Conservation (phyloP, 2,797 vertebrate species). For the Ficedula albicollis region DNA sequence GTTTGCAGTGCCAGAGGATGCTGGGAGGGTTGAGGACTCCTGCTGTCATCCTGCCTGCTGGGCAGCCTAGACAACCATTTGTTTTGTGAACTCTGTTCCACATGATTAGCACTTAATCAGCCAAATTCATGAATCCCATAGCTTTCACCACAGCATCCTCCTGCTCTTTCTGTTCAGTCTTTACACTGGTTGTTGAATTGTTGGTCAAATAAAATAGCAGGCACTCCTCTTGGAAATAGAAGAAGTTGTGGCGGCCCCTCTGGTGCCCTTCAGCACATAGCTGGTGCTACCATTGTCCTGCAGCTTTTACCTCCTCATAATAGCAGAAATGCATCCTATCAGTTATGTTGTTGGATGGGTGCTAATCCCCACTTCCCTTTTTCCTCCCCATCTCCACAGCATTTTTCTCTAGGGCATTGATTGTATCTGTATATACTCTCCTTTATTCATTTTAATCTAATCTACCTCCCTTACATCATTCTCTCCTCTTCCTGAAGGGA, state of each 20-base stretch:
- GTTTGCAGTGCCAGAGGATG: not conserved
- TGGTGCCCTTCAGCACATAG: not conserved
- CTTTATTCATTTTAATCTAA: conserved; percentile 44
- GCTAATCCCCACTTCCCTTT: not conserved
- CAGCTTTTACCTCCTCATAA: not conserved
- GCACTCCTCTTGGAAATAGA: not conserved
- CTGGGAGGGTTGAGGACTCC: not conserved
- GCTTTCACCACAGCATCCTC: not conserved
- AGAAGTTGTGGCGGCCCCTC: not conserved
- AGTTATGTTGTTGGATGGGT: not conserved
- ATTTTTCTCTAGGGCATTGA: not conserved
- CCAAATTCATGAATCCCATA: not conserved
- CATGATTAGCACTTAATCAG: not conserved
- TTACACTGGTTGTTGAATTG: not conserved
- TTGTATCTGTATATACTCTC: not conserved
- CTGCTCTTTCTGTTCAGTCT: not conserved
- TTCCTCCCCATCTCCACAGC: not conserved
- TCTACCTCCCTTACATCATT: conserved; percentile 44
- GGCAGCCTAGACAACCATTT: not conserved
- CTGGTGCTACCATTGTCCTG: not conserved
- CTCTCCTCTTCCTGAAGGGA: not conserved
- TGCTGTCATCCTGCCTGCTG: not conserved
- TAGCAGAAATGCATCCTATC: not conserved
- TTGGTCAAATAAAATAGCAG: not conserved
- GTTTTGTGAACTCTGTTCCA: not conserved